Evolutionary conservation across 2,888 invertebrate species (phyloP), one percentile per base, ranked within the genome.

Genomic region (Macrophya alboannulata): DNA sequence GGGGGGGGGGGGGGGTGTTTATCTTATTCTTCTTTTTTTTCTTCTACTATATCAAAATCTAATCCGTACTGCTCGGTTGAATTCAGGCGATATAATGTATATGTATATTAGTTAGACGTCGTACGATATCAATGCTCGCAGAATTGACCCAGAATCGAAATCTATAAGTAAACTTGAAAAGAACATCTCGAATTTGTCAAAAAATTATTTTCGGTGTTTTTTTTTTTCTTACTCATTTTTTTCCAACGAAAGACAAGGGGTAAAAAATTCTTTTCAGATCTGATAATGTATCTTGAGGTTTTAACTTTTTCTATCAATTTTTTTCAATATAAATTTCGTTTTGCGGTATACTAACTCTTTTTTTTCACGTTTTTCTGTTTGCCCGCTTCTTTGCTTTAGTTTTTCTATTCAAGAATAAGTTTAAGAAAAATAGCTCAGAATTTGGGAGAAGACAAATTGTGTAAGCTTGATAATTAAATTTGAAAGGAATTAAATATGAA

Each of bases 21-120:
- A 68, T 43, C 77, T 84, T 12, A 37, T 12, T 10, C 71, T 59
- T 45, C 48, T 74, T 68, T 37, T 55, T 5, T 51, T 31, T 55
- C 1, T 6, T 25, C 25, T 45, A 48, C 74, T 25, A 48, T 77
- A 51, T 77, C 31, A 59, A 55, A 77, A 77, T 77, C 51, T 77
- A 77, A 45, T n/a, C 12, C 77, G n/a, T 77, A 8, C 9, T 31
- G 59, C 48, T 74, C 74, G 48, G 17, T 74, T 25, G 2, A 74
- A 74, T 74, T 74, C 25, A 21, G 21, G 74, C 48, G 48, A 45
- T 31, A 37, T 68, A 31, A 62, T 62, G 5, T 25, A 8, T 62
- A 62, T 21, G 59, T 62, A 21, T 62, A 62, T 31, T 71, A 71
- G 43, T 40, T 68, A 37, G 43, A 71, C 5, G 71, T 71, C 4